Base-by-base conservation (phyloP, 2,113 vertebrate species). In the Sander vitreus region DNA sequence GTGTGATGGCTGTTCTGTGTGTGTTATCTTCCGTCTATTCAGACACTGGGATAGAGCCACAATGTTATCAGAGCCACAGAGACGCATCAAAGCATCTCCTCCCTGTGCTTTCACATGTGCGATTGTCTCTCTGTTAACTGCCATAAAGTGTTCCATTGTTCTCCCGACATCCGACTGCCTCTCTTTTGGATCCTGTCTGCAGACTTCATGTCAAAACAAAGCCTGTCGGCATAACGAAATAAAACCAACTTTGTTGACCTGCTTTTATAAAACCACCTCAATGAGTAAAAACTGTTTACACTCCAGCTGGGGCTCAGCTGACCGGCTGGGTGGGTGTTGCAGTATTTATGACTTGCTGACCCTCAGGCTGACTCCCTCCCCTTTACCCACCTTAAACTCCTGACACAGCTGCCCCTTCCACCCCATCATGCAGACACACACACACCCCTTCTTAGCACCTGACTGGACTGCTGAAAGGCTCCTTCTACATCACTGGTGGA, bases 331-430 rank as follows among this genome's bases (percentile, higher is more conserved):
- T 77, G 84, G 71, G 83, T 83, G 82, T 72, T 79, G 58, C 23
- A 77, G 76, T 84, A 88, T 92, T 88, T 91, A 90, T 81, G 85
- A 84, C 69, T 66, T 13, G 4, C 75, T 67, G 75, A 79, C 81
- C 89, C 80, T 70, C 27, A 50, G 85, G 27, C 62, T 23, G 73
- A 69, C 77, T 62, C 60, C 62, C 16, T 54, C 45, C 62, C 60
- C 54, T 50, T 50, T 2, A n/a, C 54, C n/a, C 36, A 18, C 47
- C 53, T 30, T 60, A 59, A 80, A 69, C 51, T 66, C 62, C 54
- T 53, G 70, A 78, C 76, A 90, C 85, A 90, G 88, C 75, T 69
- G 76, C 73, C 76, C 60, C 71, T 67, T 55, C 65, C 81, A 76
- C 73, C 63, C 71, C n/a, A 57, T 73, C 74, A 70, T 66, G 25